Base-by-base conservation (phyloP, 2,797 vertebrate genomes). In the Borostomias antarcticus region DNA sequence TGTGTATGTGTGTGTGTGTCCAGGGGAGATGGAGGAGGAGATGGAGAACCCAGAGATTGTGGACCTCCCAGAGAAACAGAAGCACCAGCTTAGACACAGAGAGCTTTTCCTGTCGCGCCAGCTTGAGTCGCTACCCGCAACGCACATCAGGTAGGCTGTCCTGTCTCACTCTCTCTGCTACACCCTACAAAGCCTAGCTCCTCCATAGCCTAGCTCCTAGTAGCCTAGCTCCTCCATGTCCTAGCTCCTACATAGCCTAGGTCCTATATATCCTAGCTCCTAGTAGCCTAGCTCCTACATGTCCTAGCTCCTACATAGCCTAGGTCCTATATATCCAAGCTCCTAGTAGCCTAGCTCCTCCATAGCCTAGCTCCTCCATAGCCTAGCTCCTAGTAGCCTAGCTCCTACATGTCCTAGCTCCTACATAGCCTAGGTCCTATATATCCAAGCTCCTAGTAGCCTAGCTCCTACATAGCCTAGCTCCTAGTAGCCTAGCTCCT, bases 61-160 rank as follows among this genome's bases (percentile, higher is more conserved):
- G 23, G 96, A 97, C 78, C 93, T 98, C 70, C 95, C 96, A 0
- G 97, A 98, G 84, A 98, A 98, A 85, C 94, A 96, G 71, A 96
- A 95, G 70, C 97, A 99, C 87, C 97, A 99, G 87, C 89, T 99
- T 64, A 89, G 96, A 76, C 97, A 99, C 85, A 86, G 97, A 81
- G 97, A 99, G 84, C 89, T 99, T 54, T 98, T 99, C 80, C 89
- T 99, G 33, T 98, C 97, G 1, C 93, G 97, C 61, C 97, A 99
- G 74, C 88, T 99, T 68, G 97, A 98, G 81, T 98, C 96, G 5
- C 86, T 99, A 84, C 97, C 97, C 0, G 97, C 97, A 58, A 98
- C 97, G 4, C 97, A 98, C 81, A 98, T 99, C 90, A 95, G 97
- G 97, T 98, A 92, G n/a, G n/a, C n/a, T n/a, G n/a, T n/a, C 8